Percentiles rank a stretch among this genome's conserved stretches.
Conservation (phyloP, 2,797 vertebrate species). For the Liparis tanakae region DNA sequence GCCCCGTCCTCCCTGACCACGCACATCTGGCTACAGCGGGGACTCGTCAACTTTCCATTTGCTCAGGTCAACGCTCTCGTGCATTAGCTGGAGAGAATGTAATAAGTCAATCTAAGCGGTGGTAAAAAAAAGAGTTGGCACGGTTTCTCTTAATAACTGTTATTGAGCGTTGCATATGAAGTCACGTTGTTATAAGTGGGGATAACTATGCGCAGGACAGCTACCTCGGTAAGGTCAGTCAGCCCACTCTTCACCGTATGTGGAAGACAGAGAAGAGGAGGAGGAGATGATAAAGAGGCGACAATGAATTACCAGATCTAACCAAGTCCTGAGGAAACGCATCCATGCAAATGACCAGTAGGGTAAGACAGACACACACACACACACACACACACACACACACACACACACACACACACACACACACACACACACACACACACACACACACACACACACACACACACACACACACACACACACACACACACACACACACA, state of each 20-base stretch:
- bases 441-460: no score
- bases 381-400: background rate
- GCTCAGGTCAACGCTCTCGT: constrained; percentile 14
- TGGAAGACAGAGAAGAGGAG: constrained; percentile 5
- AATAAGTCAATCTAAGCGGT: constrained; percentile 33
- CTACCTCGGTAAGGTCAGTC: background rate
- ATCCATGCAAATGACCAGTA: constrained; percentile 50
- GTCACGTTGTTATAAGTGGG: background rate
- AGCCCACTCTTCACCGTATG: background rate
- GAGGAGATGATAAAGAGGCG: constrained; percentile 5
- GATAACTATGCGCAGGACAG: background rate
- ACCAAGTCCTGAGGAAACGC: constrained; percentile 20
- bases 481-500: background rate
- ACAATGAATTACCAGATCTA: constrained; percentile 38
- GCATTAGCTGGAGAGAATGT: constrained; percentile 24
- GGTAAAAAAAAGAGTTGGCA: constrained; percentile 9
- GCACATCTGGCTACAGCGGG: constrained; percentile 28
- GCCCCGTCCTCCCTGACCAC: constrained; percentile 23
- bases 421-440: background rate
- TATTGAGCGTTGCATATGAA: constrained; percentile 17
- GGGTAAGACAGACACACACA: background rate
- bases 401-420: background rate
- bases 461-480: background rate
- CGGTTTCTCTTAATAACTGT: constrained; percentile 4
- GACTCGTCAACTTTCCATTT: constrained; percentile 44